Base-by-base conservation (phyloP, 2,888 invertebrate species). In the Drosophila helvetica region DNA sequence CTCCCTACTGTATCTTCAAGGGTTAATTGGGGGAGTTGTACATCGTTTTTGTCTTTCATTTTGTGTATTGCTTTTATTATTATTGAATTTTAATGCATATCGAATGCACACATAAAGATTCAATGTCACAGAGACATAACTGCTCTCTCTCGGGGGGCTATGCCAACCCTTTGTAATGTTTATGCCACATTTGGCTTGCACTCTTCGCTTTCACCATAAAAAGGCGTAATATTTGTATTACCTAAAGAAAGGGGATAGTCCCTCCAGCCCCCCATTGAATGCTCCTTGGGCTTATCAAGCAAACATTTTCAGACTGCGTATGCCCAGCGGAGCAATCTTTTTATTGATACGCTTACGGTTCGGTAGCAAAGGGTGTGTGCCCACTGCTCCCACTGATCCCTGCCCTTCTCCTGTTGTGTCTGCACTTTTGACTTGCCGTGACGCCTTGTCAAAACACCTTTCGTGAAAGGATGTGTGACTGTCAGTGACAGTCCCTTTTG, bases 61-160 rank as follows among this genome's bases (percentile, higher is more conserved):
- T 70, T 53, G 65, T 54, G 72, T 58, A 50, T 71, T 68, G 62
- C 58, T 84, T 88, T 90, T 90, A 91, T 90, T 86, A 82, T 91
- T 90, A 91, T 90, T 89, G 89, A 89, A 90, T 89, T 88, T 87
- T 91, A 91, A 90, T 90, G 89, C 90, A 83, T 79, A 86, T 80
- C 88, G 85, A 90, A 90, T 89, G 57, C 56, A 76, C 60, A 59
- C 77, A 90, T 86, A 80, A 88, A 81, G 79, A 88, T 88, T 88
- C 86, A 89, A 88, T 81, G 85, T 68, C 73, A 72, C 73, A 78
- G 74, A 62, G 72, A 65, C 87, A 80, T 78, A 86, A 85, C 65
- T 69, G 66, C 27, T 4, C 10, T 12, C 48, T 67, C 10, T 8
- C 22, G 15, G 54, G 54, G 19, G 12, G 69, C 59, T 45, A 60